A percentile compares a stretch with the other conserved stretches of the same genome.
These are phyloP conservation scores for Pelosia muscerda DNA, from an alignment of 2,888 invertebrate genomes.

Conservation along the genomic window DNA sequence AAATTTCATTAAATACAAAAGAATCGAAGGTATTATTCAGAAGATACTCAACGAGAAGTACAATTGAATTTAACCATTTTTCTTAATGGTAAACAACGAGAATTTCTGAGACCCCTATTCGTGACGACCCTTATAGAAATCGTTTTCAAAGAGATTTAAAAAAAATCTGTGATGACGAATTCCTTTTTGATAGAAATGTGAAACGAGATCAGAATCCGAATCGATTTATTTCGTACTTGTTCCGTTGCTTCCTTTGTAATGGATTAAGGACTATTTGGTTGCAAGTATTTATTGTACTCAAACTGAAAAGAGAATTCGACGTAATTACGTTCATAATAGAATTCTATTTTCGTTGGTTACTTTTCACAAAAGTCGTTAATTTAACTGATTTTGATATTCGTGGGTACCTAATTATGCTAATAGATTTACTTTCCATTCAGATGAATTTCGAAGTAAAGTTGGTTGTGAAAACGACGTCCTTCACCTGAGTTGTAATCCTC, in stretches of 20 bases:
- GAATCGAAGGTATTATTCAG: constrained; percentile 16
- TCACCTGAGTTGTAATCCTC: constrained; percentile 94
- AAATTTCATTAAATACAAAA: background rate
- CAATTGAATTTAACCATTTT: constrained; percentile 31
- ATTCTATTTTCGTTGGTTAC: background rate
- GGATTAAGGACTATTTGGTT: constrained; percentile 33
- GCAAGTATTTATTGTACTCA: constrained; percentile 16
- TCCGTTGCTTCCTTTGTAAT: constrained; percentile 26
- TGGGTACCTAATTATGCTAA: background rate
- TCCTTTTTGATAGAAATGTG: constrained; percentile 42
- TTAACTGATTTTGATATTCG: background rate
- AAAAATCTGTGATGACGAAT: constrained; percentile 37
- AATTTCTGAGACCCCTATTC: constrained; percentile 25
- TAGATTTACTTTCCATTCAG: constrained; percentile 78
- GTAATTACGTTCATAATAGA: background rate
- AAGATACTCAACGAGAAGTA: constrained; percentile 10
- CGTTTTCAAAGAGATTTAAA: constrained; percentile 32
- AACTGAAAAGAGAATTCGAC: background rate
- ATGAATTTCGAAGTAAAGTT: constrained; percentile 97
- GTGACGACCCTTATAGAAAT: constrained; percentile 22
- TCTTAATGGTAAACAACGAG: constrained; percentile 24
- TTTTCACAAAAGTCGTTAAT: background rate
- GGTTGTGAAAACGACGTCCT: constrained; percentile 97
- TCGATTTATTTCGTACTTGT: constrained; percentile 38
- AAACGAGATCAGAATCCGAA: constrained; percentile 39